Base-by-base conservation (phyloP, 2,797 vertebrate species). In the Pipistrellus nathusii region DNA sequence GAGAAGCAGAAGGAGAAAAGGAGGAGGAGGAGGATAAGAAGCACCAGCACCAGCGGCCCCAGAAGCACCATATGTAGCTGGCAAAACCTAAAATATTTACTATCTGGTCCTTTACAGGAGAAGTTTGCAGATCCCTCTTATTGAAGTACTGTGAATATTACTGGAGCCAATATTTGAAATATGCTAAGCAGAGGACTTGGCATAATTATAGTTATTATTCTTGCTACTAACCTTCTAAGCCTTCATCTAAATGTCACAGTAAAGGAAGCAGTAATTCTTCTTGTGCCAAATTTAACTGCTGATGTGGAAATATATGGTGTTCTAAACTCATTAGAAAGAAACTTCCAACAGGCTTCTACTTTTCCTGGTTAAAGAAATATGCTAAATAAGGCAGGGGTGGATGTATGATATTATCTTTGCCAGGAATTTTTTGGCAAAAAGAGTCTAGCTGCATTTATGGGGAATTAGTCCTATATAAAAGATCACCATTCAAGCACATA, bases 311-410 rank as follows among this genome's bases (percentile, higher is more conserved):
- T 71, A 76, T n/a, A 23, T 66, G 64, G 77, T 73, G 85, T 35
- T 71, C 72, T 48, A 84, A 90, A 80, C 21, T 80, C 71, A 17
- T 80, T 64, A 89, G 13, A 91, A 81, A 92, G 89, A 89, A 66
- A 1, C 23, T 89, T 78, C 69, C 57, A 94, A 78, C 20, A 84
- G 23, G 15, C 11, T 53, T 44, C 14, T 85, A 48, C 41, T 38
- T 66, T 46, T 17, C 20, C 23, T 73, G 68, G 23, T 82, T 91
- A 72, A 93, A 76, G 30, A 85, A 69, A 78, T 41, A 75, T 8
- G 41, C 13, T 78, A 84, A 92, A 69, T 71, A 81, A 46, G 38
- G 53, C 72, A 90, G 38, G 32, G 3, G 44, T 32, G 17, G 7
- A 48, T 30, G n/a, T 57, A 32, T 3, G 8, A 83, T 73, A 78